Base-by-base conservation (phyloP, 2,797 vertebrate genomes). In the Ara ararauna region DNA sequence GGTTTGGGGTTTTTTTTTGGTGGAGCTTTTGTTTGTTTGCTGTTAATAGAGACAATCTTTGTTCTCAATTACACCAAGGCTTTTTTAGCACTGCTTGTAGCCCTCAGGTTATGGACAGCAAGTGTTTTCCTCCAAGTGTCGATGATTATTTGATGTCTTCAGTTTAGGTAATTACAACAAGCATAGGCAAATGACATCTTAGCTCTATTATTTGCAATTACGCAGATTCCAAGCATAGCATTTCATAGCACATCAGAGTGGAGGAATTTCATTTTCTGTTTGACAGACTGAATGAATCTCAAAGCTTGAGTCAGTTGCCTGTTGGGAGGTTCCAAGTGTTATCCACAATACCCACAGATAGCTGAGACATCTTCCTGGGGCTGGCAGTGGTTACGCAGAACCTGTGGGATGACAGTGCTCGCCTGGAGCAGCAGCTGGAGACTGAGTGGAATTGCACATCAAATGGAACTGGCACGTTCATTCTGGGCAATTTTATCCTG, bases 221-320 rank as follows among this genome's bases (percentile, higher is more conserved):
- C 64, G 22, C 20, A 56, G 51, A 87, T 79, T 30, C 27, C 51
- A 87, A 88, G 9, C 54, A 30, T 23, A 79, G 18, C 20, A 38
- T 84, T 90, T 88, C 18, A 34, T 84, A 91, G 48, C 32, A 34
- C 15, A 42, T 20, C 38, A 51, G 17, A 22, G 11, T 12, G 22
- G 13, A 88, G 74, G 67, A 88, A 64, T 94, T 92, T 75, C 22
- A 9, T 45, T 86, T 78, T 68, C 40, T 82, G 18, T 85, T 78
- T 90, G 19, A 71, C 32, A 74, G 48, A 14, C 20, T 85, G 54
- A 92, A 91, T 56, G 50, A 73, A 82, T 71, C 54, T 89, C 20
- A 36, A 79, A 14, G 24, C 44, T 76, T 96, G 85, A 94, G 72
- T 92, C 75, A 89, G 61, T 22, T 89, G 75, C 47, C 20, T 94